These are phyloP conservation scores for Toxotes chatareus DNA, from an alignment of 2,113 vertebrate genomes.

Conservation along the genomic window DNA sequence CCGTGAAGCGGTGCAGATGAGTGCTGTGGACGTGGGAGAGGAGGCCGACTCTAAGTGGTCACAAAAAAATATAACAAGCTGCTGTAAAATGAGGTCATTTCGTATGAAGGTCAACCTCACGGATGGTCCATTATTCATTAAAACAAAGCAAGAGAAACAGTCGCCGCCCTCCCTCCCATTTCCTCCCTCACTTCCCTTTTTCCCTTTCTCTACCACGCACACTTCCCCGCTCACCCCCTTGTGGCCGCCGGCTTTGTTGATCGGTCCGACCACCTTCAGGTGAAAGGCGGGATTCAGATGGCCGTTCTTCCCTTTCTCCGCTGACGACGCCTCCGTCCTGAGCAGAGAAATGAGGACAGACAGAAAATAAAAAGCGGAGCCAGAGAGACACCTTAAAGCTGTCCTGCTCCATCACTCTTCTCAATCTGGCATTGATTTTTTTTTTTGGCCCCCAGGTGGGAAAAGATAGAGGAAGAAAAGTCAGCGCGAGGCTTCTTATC, in stretches of 20 bases:
- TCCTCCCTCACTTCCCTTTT: background rate
- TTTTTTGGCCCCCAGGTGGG: background rate
- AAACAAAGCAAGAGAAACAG: constrained; percentile 20
- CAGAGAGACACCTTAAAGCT: background rate
- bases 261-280: constrained; percentile 83
- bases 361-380: constrained; percentile 17
- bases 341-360: constrained; percentile 40
- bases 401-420: constrained; percentile 20
- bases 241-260: constrained; percentile 75
- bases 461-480: constrained; percentile 7
- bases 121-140: constrained; percentile 39
- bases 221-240: constrained; percentile 76
- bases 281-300: constrained; percentile 85
- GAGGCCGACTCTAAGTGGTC: constrained; percentile 41
- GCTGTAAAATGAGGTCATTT: constrained; percentile 42
- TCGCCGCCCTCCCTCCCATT: background rate
- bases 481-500: constrained; percentile 9
- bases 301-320: constrained; percentile 81
- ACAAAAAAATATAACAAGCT: constrained; percentile 32
- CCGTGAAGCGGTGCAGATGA: background rate
- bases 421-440: constrained; percentile 33
- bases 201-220: background rate
- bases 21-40: constrained; percentile 8
- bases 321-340: constrained; percentile 68
- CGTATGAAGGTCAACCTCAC: constrained; percentile 52